Base-by-base conservation (phyloP, 2,113 vertebrate species). In the Catharus minimus region DNA sequence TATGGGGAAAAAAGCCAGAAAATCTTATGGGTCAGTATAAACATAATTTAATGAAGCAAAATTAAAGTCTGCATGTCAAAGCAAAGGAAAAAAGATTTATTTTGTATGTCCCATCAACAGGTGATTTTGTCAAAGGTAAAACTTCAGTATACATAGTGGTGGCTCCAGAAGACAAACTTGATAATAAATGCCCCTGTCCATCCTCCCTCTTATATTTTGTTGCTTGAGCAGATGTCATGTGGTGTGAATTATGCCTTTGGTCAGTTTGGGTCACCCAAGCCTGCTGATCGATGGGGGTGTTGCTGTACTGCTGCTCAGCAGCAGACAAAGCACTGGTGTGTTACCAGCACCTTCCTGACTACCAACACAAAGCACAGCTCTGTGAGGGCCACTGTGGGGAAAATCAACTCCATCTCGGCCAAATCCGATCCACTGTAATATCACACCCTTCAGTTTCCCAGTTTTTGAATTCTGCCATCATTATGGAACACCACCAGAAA, bases 151-250 rank as follows among this genome's bases (percentile, higher is more conserved):
- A 2, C 2, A 1, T 33, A 55, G 23, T 2, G 2, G 41, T 67
- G 21, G 13, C 43, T 74, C n/a, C 33, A 33, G 30, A 57, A 92
- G 38, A 53, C 13, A 79, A 46, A 68, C 0, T 0, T 43, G 32
- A 22, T 33, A 28, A 57, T 24, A 26, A 74, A 43, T 14, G 3
- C 2, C 11, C 7, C 7, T 1, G 1, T 10, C 10, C 22, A n/a
- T 26, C 10, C 20, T 65, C 46, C 23, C 20, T 62, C 36, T 57
- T 50, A 24, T 1, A 10, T 50, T 56, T 74, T 53, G 24, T 49
- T 60, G 5, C 20, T n/a, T 38, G 36, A 62, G 26, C 13, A 61
- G 20, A 15, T 64, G 28, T n/a, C 10, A 15, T 33, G 3, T 23
- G 12, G 6, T 30, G 8, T 33, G 16, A 39, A 73, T 44, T 22